Percentiles rank a stretch among this genome's conserved stretches.
Conservation (phyloP, 1,140 invertebrate species). For the Drosophila bifasciata region DNA sequence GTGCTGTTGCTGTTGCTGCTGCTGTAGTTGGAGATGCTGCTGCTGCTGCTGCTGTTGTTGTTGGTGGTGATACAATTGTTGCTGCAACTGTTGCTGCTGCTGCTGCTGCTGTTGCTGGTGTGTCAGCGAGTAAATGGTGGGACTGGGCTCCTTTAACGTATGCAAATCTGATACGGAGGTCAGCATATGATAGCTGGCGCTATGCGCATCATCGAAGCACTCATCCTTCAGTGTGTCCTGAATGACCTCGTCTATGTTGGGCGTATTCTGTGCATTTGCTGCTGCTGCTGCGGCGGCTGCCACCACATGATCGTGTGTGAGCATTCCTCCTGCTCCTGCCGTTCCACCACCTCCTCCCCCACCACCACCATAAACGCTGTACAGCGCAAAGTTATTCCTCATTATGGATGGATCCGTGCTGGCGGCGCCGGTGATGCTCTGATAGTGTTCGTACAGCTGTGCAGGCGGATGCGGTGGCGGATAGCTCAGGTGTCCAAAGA, state of each 20-base stretch:
- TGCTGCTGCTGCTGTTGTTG: slow-evolving; percentile 49
- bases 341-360: slow-evolving; percentile 31
- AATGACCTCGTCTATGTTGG: slow-evolving; percentile 81
- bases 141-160: slow-evolving; percentile 62
- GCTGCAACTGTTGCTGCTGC: slow-evolving; percentile 50
- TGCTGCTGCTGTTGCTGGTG: slow-evolving; percentile 50
- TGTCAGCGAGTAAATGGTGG: slow-evolving; percentile 45
- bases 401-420: slow-evolving; percentile 73
- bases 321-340: slow-evolving; percentile 35
- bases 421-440: slow-evolving; percentile 31
- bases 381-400: slow-evolving; percentile 76
- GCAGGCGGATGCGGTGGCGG: slow-evolving; percentile 37
- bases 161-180: slow-evolving; percentile 71
- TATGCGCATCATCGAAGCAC: slow-evolving; percentile 70
- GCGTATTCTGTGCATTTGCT: slow-evolving; percentile 46
- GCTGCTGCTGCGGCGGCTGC: slow-evolving; percentile 56
- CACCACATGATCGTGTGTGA: slow-evolving; percentile 45
- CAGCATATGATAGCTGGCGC: slow-evolving; percentile 72
- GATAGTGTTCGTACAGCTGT: slow-evolving; percentile 58
- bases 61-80: slow-evolving; percentile 35
- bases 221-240: slow-evolving; percentile 82
- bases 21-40: slow-evolving; percentile 43
- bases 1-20: slow-evolving; percentile 32
- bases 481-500: slow-evolving; percentile 58
- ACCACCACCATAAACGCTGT: slow-evolving; percentile 60